Percentiles rank a stretch among this genome's conserved stretches.
Conservation (phyloP, 2,888 invertebrate genomes). For the Brachyptera risi region DNA sequence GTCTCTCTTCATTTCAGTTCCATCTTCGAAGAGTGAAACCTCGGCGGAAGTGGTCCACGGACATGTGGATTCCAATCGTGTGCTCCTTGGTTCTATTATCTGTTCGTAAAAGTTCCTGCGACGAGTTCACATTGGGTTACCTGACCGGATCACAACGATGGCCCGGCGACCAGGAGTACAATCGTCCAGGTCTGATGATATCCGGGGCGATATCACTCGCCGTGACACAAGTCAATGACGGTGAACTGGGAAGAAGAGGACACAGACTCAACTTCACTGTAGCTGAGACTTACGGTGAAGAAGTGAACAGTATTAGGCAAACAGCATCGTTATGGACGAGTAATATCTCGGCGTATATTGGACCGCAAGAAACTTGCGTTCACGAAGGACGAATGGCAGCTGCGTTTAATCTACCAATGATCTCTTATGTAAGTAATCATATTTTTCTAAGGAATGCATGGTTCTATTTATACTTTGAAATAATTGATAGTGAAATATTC, state of each 20-base stretch:
- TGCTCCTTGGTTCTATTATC: no score
- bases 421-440: conserved; percentile 80
- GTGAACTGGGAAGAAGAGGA: conserved; percentile 52
- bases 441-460: not conserved
- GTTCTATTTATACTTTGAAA: no score
- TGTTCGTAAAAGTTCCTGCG: no score
- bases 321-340: conserved; percentile 80
- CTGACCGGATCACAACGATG: conserved; percentile 66
- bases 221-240: conserved; percentile 55
- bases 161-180: conserved; percentile 73
- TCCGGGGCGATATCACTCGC: conserved; percentile 86
- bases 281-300: conserved; percentile 88
- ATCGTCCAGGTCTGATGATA: conserved; percentile 66
- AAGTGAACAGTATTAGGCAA: conserved; percentile 77
- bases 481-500: no score
- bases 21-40: no score
- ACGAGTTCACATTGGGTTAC: conserved; percentile 27
- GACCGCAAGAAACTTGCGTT: conserved; percentile 85
- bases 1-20: no score
- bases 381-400: conserved; percentile 93
- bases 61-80: conserved; percentile 24
- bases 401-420: conserved; percentile 92
- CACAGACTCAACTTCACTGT: conserved; percentile 75
- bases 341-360: conserved; percentile 84
- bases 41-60: no score